Evolutionary conservation across 2,113 vertebrate genomes (phyloP).

Genomic region (Tragulus kanchil): DNA sequence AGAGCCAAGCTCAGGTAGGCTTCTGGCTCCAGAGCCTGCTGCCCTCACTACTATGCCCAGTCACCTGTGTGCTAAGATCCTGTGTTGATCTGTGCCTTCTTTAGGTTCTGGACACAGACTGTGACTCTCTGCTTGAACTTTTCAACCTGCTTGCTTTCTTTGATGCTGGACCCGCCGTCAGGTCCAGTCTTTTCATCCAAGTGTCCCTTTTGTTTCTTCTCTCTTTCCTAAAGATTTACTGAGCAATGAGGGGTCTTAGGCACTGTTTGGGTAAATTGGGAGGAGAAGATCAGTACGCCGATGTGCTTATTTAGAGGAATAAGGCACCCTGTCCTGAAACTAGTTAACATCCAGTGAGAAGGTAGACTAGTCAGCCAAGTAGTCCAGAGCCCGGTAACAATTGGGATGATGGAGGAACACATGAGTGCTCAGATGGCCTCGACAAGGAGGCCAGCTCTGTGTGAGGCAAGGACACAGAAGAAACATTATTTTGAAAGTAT

Average conservation of each 20-base stretch:
- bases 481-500: neutral
- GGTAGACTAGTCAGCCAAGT: neutral
- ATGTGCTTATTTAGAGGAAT: conserved; percentile 44
- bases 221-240: neutral
- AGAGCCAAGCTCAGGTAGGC: neutral
- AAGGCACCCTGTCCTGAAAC: neutral
- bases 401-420: neutral
- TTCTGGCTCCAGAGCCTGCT: neutral
- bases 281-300: neutral
- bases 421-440: neutral
- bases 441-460: neutral
- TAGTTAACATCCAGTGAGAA: neutral
- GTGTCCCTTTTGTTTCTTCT: neutral
- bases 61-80: neutral
- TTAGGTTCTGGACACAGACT: neutral
- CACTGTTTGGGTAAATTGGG: neutral
- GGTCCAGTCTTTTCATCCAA: neutral
- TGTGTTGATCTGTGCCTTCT: neutral
- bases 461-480: neutral
- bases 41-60: neutral
- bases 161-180: too few species aligned
- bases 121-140: neutral
- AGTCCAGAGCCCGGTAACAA: neutral
- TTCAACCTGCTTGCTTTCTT: neutral
- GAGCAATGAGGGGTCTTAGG: neutral